Evolutionary conservation across 2,888 invertebrate genomes (phyloP).

Genomic region (Schizaphis graminum): DNA sequence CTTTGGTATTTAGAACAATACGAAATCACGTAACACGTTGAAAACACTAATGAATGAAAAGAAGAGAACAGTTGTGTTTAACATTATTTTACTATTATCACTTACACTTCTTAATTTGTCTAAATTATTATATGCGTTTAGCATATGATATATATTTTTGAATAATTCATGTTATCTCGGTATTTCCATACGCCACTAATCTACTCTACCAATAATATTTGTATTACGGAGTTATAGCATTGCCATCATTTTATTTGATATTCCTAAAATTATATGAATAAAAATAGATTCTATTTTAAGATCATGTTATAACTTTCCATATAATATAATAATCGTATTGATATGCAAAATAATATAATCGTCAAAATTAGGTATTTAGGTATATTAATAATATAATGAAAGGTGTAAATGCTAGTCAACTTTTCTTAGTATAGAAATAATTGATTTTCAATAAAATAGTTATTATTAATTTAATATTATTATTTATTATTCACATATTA

Average conservation of each 20-base stretch:
- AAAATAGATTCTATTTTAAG: not conserved
- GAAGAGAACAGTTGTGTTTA: not conserved
- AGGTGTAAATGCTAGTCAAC: not conserved
- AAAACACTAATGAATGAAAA: slow-evolving; percentile 42
- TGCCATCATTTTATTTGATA: not conserved
- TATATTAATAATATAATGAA: not conserved
- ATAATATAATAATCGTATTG: not conserved
- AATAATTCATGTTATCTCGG: not conserved
- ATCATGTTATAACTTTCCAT: not conserved
- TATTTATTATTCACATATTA: not conserved
- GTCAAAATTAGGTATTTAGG: not conserved
- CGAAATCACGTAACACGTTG: slow-evolving; percentile 10
- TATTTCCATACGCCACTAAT: not conserved
- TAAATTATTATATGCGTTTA: not conserved
- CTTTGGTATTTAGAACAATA: slow-evolving; percentile 36
- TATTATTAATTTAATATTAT: not conserved
- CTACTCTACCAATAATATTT: not conserved
- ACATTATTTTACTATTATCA: not conserved
- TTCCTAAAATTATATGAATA: not conserved
- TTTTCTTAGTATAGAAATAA: not conserved
- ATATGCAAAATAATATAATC: not conserved
- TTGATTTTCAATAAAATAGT: not conserved
- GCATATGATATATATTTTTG: not conserved
- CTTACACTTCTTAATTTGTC: not conserved
- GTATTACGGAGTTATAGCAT: not conserved